Base-by-base conservation (phyloP, 2,888 invertebrate genomes). In the Oasisia sp. region DNA sequence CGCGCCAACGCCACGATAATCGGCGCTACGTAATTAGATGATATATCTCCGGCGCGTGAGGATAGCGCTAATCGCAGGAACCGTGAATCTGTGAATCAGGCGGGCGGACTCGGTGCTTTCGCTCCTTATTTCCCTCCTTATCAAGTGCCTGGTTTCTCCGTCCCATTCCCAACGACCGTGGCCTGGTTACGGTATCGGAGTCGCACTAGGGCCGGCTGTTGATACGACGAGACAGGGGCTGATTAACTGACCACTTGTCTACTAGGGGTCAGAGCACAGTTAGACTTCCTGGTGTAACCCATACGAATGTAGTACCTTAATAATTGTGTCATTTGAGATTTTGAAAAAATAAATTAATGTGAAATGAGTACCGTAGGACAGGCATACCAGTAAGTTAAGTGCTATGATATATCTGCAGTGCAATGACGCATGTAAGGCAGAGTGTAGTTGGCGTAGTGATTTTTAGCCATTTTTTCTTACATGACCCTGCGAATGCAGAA, bases 211-310 rank as follows among this genome's bases (percentile, higher is more conserved):
- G 14, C 9, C 8, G 19, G 58, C 74, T 74, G 74, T 27, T 74
- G 74, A 74, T 74, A 19, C 27, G n/a, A 27, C 27, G 19, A 4
- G 74, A 74, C 74, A 74, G 27, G n/a, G 0, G 27, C 27, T 74
- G 74, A 74, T 74, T 74, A 74, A 74, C 74, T n/a, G 74, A 74
- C 74, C 74, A 74, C 74, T 74, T 74, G 19, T 74, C 74, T 50
- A 50, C 50, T n/a, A n/a, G n/a, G n/a, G n/a, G n/a, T n/a, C n/a
- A n/a, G n/a, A n/a, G n/a, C n/a, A n/a, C n/a, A n/a, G n/a, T n/a
- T n/a, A n/a, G n/a, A n/a, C n/a, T n/a, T n/a, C n/a, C n/a, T n/a
- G n/a, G n/a, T n/a, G n/a, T n/a, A n/a, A n/a, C n/a, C n/a, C n/a
- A n/a, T n/a, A n/a, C n/a, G n/a, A n/a, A n/a, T n/a, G n/a, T n/a